Conservation (phyloP, 2,888 invertebrate species). For the Tachina grossa region DNA sequence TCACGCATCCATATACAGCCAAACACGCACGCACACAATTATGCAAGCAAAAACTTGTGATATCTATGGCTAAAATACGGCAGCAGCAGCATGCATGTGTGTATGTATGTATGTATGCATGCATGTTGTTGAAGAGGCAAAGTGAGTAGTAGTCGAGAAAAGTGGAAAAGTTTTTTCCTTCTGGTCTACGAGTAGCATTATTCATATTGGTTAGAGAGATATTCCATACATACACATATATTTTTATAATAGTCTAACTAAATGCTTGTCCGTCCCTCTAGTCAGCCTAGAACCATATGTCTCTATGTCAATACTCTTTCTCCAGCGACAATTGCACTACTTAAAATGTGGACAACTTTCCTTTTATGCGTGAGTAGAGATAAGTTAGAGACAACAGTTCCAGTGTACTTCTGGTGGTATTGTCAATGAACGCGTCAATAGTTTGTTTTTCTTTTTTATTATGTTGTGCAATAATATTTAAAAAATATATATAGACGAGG, state of each 20-base stretch:
- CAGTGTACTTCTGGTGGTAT: too few species aligned
- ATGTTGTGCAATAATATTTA: too few species aligned
- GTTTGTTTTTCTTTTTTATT: too few species aligned
- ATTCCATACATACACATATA: slow-evolving; percentile 45
- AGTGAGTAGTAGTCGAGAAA: slow-evolving; percentile 21
- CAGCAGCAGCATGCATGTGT: neutral
- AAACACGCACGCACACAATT: neutral
- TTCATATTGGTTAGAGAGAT: slow-evolving; percentile 31
- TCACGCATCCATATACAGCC: neutral
- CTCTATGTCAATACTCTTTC: too few species aligned
- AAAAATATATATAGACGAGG: too few species aligned
- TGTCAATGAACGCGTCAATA: too few species aligned
- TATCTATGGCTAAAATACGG: slow-evolving; percentile 14
- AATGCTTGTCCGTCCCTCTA: neutral
- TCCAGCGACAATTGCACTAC: too few species aligned
- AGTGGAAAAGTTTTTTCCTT: slow-evolving; percentile 36
- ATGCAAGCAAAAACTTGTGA: slow-evolving; percentile 21
- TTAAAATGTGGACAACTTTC: too few species aligned
- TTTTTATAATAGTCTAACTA: slow-evolving; percentile 36
- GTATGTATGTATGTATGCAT: neutral
- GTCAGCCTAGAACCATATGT: too few species aligned
- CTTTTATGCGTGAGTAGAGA: too few species aligned
- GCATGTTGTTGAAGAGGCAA: neutral
- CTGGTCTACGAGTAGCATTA: slow-evolving; percentile 6
- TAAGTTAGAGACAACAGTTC: too few species aligned